A percentile compares a stretch with the other conserved stretches of the same genome.
Conservation (phyloP, 2,797 vertebrate species). For the Sarcoramphus papa region DNA sequence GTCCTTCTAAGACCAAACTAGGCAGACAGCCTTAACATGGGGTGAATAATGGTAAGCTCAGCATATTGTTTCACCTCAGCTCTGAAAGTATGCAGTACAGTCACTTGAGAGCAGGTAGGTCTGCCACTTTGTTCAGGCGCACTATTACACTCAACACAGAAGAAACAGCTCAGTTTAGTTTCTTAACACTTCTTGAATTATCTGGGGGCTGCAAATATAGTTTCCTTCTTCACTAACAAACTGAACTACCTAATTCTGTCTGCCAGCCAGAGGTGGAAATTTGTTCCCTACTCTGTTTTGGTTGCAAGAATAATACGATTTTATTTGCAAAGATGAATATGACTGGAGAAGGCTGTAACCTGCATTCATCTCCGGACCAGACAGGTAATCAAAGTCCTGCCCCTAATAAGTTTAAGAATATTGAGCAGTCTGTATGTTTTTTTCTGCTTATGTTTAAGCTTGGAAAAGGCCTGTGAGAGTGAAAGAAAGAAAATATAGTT, state of each 20-base stretch:
- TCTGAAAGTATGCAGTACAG: not conserved
- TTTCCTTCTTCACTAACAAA: not conserved
- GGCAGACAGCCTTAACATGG: not conserved
- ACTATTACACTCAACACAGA: not conserved
- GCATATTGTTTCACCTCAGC: not conserved
- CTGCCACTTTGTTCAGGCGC: not conserved
- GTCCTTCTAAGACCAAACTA: not conserved
- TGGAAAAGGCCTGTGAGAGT: not conserved
- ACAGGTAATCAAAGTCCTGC: not conserved
- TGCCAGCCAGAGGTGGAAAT: not conserved
- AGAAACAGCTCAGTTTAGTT: not conserved
- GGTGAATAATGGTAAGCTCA: not conserved
- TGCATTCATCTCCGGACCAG: not conserved
- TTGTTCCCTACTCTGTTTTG: not conserved
- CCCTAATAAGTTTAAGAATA: not conserved
- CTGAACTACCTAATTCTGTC: not conserved
- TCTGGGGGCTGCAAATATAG: not conserved
- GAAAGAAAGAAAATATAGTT: not conserved
- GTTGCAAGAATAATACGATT: not conserved
- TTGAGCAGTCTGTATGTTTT: not conserved
- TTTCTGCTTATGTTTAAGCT: not conserved
- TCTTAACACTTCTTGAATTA: not conserved
- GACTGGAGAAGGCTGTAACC: not conserved
- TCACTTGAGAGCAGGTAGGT: not conserved
- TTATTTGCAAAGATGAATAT: not conserved